Conservation (phyloP, 2,113 vertebrate species). For the Sporophila hypoxantha region DNA sequence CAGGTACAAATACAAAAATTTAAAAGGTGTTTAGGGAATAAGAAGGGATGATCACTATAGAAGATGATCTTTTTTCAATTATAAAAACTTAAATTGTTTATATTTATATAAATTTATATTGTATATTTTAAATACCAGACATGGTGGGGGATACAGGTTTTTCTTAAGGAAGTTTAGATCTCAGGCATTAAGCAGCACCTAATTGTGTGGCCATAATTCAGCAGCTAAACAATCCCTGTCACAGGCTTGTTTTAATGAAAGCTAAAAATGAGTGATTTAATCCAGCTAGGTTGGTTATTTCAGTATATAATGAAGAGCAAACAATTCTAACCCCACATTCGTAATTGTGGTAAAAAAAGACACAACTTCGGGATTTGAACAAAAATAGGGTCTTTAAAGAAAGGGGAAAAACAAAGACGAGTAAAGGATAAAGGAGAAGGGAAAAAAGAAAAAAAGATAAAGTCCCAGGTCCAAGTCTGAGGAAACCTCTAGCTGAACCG, state of each 20-base stretch:
- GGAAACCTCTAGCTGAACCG: too few relatives aligned
- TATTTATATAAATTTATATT: not conserved
- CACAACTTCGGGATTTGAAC: too few relatives aligned
- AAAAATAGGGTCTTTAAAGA: too few relatives aligned
- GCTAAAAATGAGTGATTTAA: not conserved
- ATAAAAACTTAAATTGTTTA: too few relatives aligned
- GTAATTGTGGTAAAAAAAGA: not conserved
- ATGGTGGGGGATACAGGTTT: not conserved
- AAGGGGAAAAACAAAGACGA: too few relatives aligned
- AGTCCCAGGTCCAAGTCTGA: too few relatives aligned
- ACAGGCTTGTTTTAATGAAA: not conserved
- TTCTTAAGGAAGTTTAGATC: not conserved
- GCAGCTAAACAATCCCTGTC: not conserved
- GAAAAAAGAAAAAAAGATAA: too few relatives aligned
- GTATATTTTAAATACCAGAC: not conserved
- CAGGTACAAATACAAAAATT: not conserved
- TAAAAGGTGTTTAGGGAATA: not conserved
- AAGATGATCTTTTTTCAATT: not conserved
- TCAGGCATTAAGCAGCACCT: not conserved
- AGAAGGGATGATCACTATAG: not conserved
- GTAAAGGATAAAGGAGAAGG: too few relatives aligned
- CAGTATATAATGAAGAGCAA: not conserved
- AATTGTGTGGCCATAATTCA: not conserved
- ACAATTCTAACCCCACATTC: not conserved
- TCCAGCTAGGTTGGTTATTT: not conserved